phyloP scores from a whole-genome alignment of 2,113 vertebrate species.

The Entomyzon cyanotis region DNA sequence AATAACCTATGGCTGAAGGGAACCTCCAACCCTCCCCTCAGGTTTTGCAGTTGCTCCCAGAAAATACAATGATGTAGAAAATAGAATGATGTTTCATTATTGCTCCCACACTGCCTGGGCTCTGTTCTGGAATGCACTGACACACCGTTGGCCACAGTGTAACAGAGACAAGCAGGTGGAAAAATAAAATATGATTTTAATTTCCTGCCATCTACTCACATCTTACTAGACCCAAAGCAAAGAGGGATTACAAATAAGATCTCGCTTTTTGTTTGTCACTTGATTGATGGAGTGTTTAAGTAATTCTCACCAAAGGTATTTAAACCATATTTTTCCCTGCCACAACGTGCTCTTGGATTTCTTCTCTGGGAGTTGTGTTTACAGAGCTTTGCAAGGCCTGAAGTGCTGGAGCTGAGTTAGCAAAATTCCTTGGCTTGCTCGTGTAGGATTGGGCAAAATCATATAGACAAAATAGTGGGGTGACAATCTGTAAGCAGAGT shows the following conservation, averaged over 20 bases:
- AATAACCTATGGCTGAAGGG: background rate
- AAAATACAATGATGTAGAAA: background rate
- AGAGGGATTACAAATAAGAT: conserved; percentile 4
- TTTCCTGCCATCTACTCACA: conserved; percentile 20
- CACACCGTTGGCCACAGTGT: background rate
- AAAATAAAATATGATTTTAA: conserved; percentile 40
- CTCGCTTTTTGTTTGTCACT: conserved; percentile 25
- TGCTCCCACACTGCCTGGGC: background rate
- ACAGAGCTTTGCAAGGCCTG: conserved; percentile 22
- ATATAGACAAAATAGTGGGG: conserved; percentile 54
- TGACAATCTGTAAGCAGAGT: conserved; percentile 32
- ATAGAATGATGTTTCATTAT: background rate
- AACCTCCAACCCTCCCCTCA: background rate
- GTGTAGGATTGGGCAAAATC: background rate
- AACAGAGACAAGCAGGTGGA: conserved; percentile 31
- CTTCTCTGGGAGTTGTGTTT: conserved; percentile 48
- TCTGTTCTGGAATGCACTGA: background rate
- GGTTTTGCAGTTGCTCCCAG: background rate
- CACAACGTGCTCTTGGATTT: conserved; percentile 17
- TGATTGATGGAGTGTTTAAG: conserved; percentile 58
- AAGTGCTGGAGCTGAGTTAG: conserved; percentile 33
- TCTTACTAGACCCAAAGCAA: background rate
- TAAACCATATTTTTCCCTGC: conserved; percentile 25
- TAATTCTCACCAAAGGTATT: conserved; percentile 22
- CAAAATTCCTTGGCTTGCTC: conserved; percentile 46